phyloP scores from a whole-genome alignment of 1,140 invertebrate genomes.

The Lycorma delicatula region DNA sequence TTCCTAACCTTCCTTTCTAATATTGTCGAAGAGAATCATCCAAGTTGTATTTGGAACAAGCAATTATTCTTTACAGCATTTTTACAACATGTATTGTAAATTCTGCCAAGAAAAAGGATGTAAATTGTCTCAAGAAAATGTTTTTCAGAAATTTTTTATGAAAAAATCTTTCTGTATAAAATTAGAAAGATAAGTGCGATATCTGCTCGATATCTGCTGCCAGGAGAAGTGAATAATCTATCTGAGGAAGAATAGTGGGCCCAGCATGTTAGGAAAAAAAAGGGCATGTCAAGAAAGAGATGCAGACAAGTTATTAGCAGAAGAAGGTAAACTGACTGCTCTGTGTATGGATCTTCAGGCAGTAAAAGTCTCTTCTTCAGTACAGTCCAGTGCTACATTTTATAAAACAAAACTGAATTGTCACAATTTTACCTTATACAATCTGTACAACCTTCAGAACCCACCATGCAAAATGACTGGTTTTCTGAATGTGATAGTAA shows the following conservation, averaged over 20 bases:
- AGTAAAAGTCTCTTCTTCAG: conserved; percentile 33
- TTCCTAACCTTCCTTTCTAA: neutral
- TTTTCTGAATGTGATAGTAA: conserved; percentile 37
- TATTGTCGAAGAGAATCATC: neutral
- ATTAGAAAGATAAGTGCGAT: conserved; percentile 28
- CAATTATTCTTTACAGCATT: neutral
- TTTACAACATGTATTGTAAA: neutral
- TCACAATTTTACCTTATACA: conserved; percentile 40
- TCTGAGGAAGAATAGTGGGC: conserved; percentile 19
- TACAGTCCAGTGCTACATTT: conserved; percentile 37
- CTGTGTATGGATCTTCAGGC: conserved; percentile 36
- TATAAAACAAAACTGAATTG: conserved; percentile 38
- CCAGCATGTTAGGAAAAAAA: conserved; percentile 23
- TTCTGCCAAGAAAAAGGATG: neutral
- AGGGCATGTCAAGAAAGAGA: no score
- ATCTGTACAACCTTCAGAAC: conserved; percentile 34
- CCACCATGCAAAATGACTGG: conserved; percentile 31
- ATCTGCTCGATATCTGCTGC: conserved; percentile 26
- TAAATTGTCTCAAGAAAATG: neutral
- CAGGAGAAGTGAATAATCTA: conserved; percentile 20
- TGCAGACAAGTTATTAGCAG: conserved; percentile 25
- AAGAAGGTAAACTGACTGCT: conserved; percentile 19
- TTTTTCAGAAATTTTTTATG: conserved; percentile 6
- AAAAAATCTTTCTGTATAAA: conserved; percentile 22
- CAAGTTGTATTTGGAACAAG: neutral